Evolutionary conservation across 2,797 vertebrate species (phyloP), one percentile per base, ranked within the genome.

Genomic region (Pteronotus mesoamericanus): DNA sequence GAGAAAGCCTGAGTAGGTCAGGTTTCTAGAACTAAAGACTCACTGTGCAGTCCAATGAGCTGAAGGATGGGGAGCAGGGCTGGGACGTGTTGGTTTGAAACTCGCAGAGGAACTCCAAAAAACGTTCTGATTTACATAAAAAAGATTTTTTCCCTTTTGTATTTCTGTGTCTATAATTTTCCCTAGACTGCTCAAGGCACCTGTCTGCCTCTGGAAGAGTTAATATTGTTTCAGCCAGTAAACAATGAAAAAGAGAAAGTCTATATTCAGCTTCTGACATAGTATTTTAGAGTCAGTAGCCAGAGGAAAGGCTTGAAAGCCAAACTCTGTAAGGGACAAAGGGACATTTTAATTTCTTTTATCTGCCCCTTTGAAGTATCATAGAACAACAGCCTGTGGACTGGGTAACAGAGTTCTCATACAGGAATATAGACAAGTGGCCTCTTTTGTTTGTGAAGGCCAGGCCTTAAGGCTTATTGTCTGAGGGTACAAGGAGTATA

Each of bases 281-380:
- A 51, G 12, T 24, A 77, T 71, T 69, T 86, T 61, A 79, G 89
- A 77, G 46, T 80, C 9, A 34, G 16, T 5, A 46, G 78, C 66
- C 78, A 94, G 55, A 85, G 2, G 1, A 87, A 96, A 93, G 57
- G 0, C 12, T 83, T 91, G 55, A 92, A 78, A 90, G 34, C 11
- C 53, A 86, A 61, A 53, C 6, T 84, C 71, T 68, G 32, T 48
- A 69, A 90, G 51, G 32, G 15, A 44, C 46, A 64, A 91, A 89
- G 83, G 16, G 85, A 24, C 59, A 83, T 83, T 94, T 79, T 82
- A 55, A 88, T 92, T 91, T 86, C 34, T 90, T 95, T 75, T 48
- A 77, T 37, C 83, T 82, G 39, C 24, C 15, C 32, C 24, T 91
- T 85, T 79, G 46, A 69, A 26, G 22, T 61, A 55, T 57, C 59